Base-by-base conservation (phyloP, 2,888 invertebrate species). In the Drosophila prostipennis region DNA sequence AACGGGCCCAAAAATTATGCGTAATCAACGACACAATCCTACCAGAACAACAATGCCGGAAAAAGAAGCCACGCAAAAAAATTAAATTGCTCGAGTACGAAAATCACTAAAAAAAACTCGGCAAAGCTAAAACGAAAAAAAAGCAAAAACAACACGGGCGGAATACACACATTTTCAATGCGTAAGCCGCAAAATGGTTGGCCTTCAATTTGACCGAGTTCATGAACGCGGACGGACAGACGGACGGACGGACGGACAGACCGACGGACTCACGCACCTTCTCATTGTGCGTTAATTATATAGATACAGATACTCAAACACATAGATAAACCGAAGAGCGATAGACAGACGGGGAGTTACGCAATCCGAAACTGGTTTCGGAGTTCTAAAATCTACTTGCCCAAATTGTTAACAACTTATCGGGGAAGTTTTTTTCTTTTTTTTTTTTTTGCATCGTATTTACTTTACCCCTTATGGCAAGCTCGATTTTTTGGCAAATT, bases 161-260 rank as follows among this genome's bases (percentile, higher is more conserved):
- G 13, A 58, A 59, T 42, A 61, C 34, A 69, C 53, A 59, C 42
- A 42, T 49, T 81, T 80, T 76, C 73, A 77, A 77, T 84, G 85
- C 87, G 82, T 81, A 78, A 53, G 73, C 76, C 82, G 80, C 83
- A 83, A 81, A 82, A 86, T 74, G 78, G 87, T 80, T 84, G 87
- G 82, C 89, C 89, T 89, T 89, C 89, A 84, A 77, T 74, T 79
- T 89, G 89, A 89, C 87, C 88, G 89, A 89, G 89, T 89, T 89
- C 89, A 89, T 83, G 89, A 89, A 82, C 86, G 56, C 70, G 11
- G 45, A 51, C 68, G 19, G 40, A 40, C 70, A 6, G 42, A 51
- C 68, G 23, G 39, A 39, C 70, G 6, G 42, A 51, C 68, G 23
- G 39, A 39, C 70, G 11, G 48, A 48, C 65, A 16, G 55, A 59